Conservation (phyloP, 2,113 vertebrate species). For the Pionites leucogaster region DNA sequence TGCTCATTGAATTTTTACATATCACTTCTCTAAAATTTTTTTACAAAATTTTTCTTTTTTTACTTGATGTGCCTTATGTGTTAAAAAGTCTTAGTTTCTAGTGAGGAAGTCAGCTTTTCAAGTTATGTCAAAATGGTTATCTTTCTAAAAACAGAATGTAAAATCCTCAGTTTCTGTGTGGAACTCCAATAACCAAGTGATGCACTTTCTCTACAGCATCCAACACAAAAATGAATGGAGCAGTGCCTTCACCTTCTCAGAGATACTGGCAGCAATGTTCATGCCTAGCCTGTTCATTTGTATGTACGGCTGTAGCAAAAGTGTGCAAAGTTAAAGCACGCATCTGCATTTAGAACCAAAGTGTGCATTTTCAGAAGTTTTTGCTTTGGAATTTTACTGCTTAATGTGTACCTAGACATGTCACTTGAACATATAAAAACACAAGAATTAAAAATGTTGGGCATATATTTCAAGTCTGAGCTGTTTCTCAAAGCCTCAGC, state of each 20-base stretch:
- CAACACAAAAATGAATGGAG: not conserved
- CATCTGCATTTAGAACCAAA: constrained; percentile 22
- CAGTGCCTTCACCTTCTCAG: not conserved
- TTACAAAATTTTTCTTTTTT: not conserved
- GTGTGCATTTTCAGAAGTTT: not conserved
- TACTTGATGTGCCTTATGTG: not conserved
- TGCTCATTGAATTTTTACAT: not conserved
- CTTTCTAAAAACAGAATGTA: not conserved
- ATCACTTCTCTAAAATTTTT: not conserved
- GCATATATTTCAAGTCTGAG: not conserved
- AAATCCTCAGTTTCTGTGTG: not conserved
- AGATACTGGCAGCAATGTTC: not conserved
- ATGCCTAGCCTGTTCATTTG: not conserved
- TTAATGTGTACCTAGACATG: not conserved
- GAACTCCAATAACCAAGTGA: not conserved
- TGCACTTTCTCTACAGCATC: not conserved
- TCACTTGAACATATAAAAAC: not conserved
- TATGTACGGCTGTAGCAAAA: not conserved
- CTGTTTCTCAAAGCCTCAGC: not conserved
- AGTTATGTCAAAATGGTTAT: not conserved
- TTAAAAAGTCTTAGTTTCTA: not conserved
- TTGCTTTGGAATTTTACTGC: not conserved
- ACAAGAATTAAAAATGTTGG: not conserved
- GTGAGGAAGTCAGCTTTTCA: not conserved
- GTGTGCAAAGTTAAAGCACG: not conserved